Percentiles rank a stretch among this genome's conserved stretches.
These are phyloP conservation scores for Erebia ligea DNA, from an alignment of 2,888 invertebrate species.

Conservation along the genomic window DNA sequence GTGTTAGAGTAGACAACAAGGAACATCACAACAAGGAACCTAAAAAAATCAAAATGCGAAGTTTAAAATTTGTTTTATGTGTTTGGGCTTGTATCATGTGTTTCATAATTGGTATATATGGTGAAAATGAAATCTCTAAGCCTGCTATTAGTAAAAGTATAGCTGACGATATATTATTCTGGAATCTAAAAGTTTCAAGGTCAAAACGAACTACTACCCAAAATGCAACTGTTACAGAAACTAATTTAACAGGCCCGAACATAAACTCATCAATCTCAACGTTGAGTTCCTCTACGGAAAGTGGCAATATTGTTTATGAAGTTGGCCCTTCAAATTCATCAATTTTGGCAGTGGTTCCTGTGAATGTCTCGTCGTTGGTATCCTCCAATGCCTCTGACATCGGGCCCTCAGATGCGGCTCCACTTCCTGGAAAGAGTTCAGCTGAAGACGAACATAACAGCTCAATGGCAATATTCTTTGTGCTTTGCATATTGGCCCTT, in stretches of 20 bases:
- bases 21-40: not conserved
- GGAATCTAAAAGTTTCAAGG: constrained; percentile 49
- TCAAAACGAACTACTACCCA: constrained; percentile 57
- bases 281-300: constrained; percentile 61
- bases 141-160: constrained; percentile 7
- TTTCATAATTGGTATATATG: constrained; percentile 11
- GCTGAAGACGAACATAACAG: constrained; percentile 98
- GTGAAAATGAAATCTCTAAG: constrained; percentile 20
- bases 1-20: too few species aligned
- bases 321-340: constrained; percentile 64
- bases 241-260: constrained; percentile 47
- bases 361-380: constrained; percentile 63
- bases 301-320: constrained; percentile 60
- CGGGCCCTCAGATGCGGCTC: constrained; percentile 88
- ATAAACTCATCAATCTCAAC: constrained; percentile 45
- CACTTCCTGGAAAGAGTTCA: constrained; percentile 93
- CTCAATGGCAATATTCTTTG: constrained; percentile 99
- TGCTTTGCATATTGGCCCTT: constrained; percentile 96
- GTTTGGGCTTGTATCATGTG: constrained; percentile 34
- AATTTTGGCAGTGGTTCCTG: constrained; percentile 58
- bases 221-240: constrained; percentile 50
- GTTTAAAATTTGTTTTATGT: constrained; percentile 31
- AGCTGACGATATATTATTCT: constrained; percentile 25
- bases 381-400: constrained; percentile 71
- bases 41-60: constrained; percentile 31